Conservation (phyloP, 1,140 invertebrate genomes). For the Leucophenga varia region DNA sequence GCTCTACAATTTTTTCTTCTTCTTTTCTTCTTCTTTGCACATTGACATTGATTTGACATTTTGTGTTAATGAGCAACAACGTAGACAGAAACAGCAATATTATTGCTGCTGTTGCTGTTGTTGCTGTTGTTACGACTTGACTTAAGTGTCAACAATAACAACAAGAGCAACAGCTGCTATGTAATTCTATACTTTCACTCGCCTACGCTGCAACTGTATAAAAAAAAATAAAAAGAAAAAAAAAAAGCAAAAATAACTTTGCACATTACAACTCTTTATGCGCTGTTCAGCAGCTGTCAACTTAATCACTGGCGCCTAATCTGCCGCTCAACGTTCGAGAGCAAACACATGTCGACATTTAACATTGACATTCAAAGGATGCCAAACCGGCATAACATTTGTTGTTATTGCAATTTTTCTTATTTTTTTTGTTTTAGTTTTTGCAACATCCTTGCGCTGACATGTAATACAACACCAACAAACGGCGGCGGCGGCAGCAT, state of each 20-base stretch:
- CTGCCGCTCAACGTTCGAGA: background rate
- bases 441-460: constrained; percentile 5
- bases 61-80: too few relatives aligned
- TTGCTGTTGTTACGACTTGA: constrained; percentile 1
- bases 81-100: constrained; percentile 17
- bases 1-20: too few relatives aligned
- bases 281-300: background rate
- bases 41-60: too few relatives aligned
- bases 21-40: too few relatives aligned
- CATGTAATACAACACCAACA: constrained; percentile 35
- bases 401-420: background rate
- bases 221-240: too few relatives aligned
- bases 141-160: background rate
- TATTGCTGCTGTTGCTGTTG: constrained; percentile 31
- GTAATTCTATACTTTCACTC: background rate
- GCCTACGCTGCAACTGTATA: too few relatives aligned
- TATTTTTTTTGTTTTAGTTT: background rate
- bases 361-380: constrained; percentile 31
- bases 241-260: too few relatives aligned
- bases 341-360: constrained; percentile 29
- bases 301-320: constrained; percentile 7
- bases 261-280: too few relatives aligned
- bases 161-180: background rate
- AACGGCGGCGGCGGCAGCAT: too few relatives aligned
- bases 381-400: constrained; percentile 15